Evolutionary conservation across 2,797 vertebrate genomes (phyloP), one percentile per base, ranked within the genome.

Genomic region (Botia almorhae): DNA sequence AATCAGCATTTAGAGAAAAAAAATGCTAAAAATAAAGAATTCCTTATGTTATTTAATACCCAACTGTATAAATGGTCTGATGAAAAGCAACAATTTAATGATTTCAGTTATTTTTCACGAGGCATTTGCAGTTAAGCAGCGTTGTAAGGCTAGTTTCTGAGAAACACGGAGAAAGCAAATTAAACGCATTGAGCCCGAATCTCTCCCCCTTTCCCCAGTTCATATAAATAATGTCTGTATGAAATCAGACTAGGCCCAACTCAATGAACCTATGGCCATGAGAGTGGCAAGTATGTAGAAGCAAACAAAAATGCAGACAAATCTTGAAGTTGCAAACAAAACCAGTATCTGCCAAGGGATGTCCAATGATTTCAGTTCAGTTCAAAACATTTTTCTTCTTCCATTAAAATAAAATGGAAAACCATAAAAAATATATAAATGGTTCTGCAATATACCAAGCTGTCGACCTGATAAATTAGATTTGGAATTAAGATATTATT

Each of bases 111-210:
- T 74, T 85, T 81, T 85, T 72, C 80, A 82, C 82, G 80, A 88
- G 86, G 84, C 87, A 84, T 87, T 87, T 80, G 85, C 82, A 85
- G 65, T 86, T 81, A 88, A 89, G 88, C 89, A 89, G 88, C 87
- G 83, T 85, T 63, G 76, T 87, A 88, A 89, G 87, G 88, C 86
- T 81, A 87, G 84, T 78, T 82, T 82, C 81, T 83, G 76, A 82
- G 81, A 84, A 85, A 82, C 48, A 80, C 17, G 36, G 53, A 78
- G 70, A 83, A 19, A 33, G 69, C 51, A 61, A 69, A 84, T 78
- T 23, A 82, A 73, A 86, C 77, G 74, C 83, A 50, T 67, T 55
- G 70, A 69, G 79, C 53, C 21, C 82, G 65, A 75, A 71, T 61
- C 53, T 77, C 48, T 75, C 63, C n/a, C 67, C 69, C 58, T 55